phyloP scores from a whole-genome alignment of 1,140 invertebrate genomes.

The Planococcus citri region DNA sequence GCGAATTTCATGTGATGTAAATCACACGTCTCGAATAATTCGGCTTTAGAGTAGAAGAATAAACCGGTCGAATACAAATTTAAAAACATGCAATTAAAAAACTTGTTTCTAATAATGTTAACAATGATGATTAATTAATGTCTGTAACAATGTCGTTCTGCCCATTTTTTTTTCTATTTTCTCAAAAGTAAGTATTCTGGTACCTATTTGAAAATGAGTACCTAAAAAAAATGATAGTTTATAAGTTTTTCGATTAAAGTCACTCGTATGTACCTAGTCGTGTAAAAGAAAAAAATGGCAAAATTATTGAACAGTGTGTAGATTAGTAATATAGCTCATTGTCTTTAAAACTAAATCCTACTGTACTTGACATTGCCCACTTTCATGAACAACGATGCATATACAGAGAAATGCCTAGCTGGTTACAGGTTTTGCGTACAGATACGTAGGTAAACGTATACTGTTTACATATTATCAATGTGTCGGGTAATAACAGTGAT shows the following conservation, averaged over 20 bases:
- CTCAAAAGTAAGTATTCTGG: too few species aligned
- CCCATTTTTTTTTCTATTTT: too few species aligned
- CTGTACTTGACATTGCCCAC: conserved; percentile 1
- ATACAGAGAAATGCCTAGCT: background rate
- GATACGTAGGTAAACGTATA: background rate
- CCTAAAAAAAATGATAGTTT: too few species aligned
- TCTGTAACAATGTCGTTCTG: background rate
- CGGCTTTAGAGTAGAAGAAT: background rate
- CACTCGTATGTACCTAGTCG: too few species aligned
- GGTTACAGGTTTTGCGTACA: background rate
- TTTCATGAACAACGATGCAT: background rate
- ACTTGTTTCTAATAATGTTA: background rate
- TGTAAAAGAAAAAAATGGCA: too few species aligned
- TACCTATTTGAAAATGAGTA: too few species aligned
- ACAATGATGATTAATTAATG: background rate
- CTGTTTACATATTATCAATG: conserved; percentile 7
- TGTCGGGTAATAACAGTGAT: background rate
- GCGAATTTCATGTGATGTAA: background rate
- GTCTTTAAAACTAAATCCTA: background rate
- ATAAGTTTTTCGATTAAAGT: too few species aligned
- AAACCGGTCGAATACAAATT: background rate
- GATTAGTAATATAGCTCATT: background rate
- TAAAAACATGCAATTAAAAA: background rate
- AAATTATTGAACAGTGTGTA: too few species aligned
- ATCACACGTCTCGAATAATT: background rate